These are phyloP conservation scores for Spinus pinus DNA, from an alignment of 2,797 vertebrate species.

Conservation along the genomic window DNA sequence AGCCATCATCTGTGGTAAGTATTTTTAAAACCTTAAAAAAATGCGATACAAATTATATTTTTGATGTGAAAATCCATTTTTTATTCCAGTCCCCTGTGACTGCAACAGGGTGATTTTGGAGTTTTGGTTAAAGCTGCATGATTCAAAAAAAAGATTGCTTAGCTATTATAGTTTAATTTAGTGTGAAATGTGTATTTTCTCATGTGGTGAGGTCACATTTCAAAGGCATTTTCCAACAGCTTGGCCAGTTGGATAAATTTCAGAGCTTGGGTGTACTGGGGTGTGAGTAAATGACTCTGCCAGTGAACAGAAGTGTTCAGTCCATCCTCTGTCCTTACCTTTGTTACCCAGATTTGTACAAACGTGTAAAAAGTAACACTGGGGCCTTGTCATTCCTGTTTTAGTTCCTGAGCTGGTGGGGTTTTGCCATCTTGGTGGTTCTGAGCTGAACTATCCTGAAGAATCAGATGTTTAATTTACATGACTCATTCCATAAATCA, in stretches of 20 bases:
- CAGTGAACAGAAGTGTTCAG: not conserved
- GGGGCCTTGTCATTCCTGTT: not conserved
- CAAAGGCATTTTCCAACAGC: not conserved
- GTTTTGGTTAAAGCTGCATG: not conserved
- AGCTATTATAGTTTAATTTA: not conserved
- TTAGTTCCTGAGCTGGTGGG: not conserved
- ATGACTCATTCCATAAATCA: not conserved
- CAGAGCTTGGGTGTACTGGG: not conserved
- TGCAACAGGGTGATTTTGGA: not conserved
- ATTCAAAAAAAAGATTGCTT: not conserved
- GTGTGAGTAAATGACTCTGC: not conserved
- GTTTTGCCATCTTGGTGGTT: not conserved
- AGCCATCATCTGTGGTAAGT: conserved; percentile 47
- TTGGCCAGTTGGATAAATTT: not conserved
- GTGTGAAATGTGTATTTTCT: not conserved
- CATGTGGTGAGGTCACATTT: not conserved
- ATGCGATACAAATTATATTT: rapidly evolving
- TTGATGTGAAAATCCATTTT: not conserved
- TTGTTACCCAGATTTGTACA: not conserved
- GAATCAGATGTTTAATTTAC: not conserved
- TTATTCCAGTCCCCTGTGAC: not conserved
- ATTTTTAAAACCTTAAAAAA: not conserved
- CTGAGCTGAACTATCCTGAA: not conserved
- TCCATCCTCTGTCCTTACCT: not conserved
- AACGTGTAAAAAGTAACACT: rapidly evolving